Evolutionary conservation across 2,113 vertebrate species (phyloP).

Genomic region (Lynx canadensis): DNA sequence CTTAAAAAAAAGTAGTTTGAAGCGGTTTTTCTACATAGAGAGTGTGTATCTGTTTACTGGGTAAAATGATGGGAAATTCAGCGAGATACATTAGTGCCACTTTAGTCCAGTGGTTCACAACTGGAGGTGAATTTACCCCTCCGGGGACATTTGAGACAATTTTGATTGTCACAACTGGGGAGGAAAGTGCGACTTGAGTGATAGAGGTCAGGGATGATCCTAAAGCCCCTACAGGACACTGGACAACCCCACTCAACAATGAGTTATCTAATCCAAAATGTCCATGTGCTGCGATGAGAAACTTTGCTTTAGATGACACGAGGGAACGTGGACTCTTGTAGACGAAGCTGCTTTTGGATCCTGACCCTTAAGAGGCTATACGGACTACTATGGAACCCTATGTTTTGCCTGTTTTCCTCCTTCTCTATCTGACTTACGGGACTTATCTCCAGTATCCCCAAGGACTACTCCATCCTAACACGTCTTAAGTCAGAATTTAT

Average conservation of each 20-base stretch:
- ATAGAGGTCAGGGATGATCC: background rate
- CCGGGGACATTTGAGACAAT: background rate
- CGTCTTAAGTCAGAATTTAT: constrained; percentile 68
- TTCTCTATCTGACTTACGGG: background rate
- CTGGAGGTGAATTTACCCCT: background rate
- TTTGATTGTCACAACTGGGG: background rate
- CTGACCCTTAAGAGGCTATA: background rate
- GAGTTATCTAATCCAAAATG: background rate
- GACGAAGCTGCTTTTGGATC: background rate
- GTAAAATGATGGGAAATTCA: background rate
- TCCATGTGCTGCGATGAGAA: background rate
- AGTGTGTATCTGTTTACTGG: background rate
- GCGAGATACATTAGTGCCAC: background rate
- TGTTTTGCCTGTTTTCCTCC: background rate
- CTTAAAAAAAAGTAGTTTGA: background rate
- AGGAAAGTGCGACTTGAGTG: background rate
- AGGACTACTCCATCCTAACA: constrained; percentile 51
- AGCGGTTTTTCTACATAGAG: background rate
- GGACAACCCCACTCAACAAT: background rate
- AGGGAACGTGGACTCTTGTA: background rate
- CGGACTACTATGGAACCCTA: background rate
- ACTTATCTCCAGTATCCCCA: constrained; percentile 38
- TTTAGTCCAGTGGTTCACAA: background rate
- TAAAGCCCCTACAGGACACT: background rate
- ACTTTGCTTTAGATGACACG: background rate